Evolutionary conservation across 2,797 vertebrate species (phyloP).

Genomic region (Leptodactylus fallax): DNA sequence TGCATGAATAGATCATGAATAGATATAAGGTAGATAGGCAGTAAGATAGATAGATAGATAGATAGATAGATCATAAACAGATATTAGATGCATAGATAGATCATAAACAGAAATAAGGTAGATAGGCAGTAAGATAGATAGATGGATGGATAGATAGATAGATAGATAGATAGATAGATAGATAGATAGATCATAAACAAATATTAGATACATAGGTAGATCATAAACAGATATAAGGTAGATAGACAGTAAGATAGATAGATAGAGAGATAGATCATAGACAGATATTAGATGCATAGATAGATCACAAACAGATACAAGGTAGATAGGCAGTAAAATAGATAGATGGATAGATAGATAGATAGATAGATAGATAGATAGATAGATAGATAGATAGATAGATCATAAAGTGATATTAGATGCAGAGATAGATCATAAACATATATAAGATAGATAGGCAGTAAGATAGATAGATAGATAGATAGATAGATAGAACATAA

Average conservation of each 20-base stretch:
- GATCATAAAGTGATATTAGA: not conserved
- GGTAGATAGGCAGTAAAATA: too few relatives aligned
- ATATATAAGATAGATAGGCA: too few relatives aligned
- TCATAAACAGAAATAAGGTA: too few relatives aligned
- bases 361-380: conserved; percentile 12
- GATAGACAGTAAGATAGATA: too few relatives aligned
- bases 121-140: too few relatives aligned
- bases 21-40: not conserved
- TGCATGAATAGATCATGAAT: too few relatives aligned
- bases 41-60: not conserved
- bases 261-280: not conserved
- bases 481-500: not conserved
- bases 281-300: not conserved
- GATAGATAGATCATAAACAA: not conserved
- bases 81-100: too few relatives aligned
- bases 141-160: not conserved
- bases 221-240: too few relatives aligned
- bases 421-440: not conserved
- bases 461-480: not conserved
- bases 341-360: not conserved
- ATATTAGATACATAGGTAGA: too few relatives aligned
- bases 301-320: not conserved
- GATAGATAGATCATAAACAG: too few relatives aligned
- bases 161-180: conserved; percentile 10
- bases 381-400: conserved; percentile 4